Conservation (phyloP, 2,797 vertebrate species). For the Rhynchonycteris naso region DNA sequence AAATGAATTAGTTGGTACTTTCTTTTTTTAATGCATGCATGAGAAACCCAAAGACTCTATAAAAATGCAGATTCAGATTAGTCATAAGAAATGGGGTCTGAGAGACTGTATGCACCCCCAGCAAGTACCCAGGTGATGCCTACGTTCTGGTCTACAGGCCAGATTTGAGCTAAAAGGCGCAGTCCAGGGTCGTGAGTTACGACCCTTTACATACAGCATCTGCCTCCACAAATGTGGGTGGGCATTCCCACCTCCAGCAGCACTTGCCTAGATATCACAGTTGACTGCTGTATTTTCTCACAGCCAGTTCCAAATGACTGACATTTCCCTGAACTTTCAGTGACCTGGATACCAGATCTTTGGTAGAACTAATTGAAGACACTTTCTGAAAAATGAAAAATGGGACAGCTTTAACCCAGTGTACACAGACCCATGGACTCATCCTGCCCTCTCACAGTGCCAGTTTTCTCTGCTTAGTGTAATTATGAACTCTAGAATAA, state of each 20-base stretch:
- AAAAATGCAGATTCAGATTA: conserved; percentile 35
- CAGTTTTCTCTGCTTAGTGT: neutral
- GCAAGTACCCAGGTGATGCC: neutral
- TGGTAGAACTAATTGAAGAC: conserved; percentile 1
- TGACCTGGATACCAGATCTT: conserved; percentile 59
- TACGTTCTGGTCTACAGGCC: neutral
- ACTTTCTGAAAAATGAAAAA: conserved; percentile 57
- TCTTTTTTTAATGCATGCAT: neutral
- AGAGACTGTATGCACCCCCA: neutral
- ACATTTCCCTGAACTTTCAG: conserved; percentile 54
- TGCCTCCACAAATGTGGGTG: neutral
- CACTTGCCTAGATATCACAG: conserved; percentile 20
- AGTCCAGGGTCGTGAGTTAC: neutral
- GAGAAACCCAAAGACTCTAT: neutral
- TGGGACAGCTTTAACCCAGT: neutral
- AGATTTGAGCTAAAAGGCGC: neutral
- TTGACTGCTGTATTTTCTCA: conserved; percentile 8
- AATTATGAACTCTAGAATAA: neutral
- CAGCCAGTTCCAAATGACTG: conserved; percentile 5
- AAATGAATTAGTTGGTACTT: neutral
- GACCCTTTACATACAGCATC: neutral
- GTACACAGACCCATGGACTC: neutral
- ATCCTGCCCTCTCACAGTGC: neutral
- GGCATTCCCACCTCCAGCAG: conserved; percentile 22
- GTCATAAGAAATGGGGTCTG: neutral